A percentile compares a stretch with the other conserved stretches of the same genome.
Conservation (phyloP, 1,140 invertebrate species). For the Drosophila nikananu region DNA sequence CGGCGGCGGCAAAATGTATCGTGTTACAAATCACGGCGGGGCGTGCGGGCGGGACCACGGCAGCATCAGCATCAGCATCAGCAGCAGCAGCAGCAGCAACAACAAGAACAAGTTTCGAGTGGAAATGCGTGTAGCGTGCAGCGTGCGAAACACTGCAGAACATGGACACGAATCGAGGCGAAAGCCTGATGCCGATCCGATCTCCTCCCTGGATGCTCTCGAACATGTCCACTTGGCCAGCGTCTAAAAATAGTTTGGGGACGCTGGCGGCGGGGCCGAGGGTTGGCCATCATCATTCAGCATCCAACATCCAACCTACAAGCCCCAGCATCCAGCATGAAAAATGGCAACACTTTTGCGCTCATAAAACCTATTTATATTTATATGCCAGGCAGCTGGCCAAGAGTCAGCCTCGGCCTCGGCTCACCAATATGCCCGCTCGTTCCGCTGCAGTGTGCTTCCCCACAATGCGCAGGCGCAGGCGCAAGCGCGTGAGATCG, state of each 20-base stretch:
- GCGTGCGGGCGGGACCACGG: slow-evolving; percentile 42
- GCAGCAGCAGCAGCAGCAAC: slow-evolving; percentile 8
- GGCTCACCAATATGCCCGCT: slow-evolving; percentile 67
- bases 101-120: slow-evolving; percentile 78
- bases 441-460: slow-evolving; percentile 45
- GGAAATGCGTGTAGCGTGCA: slow-evolving; percentile 84
- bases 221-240: slow-evolving; percentile 49
- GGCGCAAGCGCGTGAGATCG: slow-evolving; percentile 83
- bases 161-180: slow-evolving; percentile 72
- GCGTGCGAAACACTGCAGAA: slow-evolving; percentile 79
- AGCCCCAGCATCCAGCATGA: slow-evolving; percentile 55
- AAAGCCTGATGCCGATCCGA: slow-evolving; percentile 48
- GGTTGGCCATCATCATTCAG: slow-evolving; percentile 35
- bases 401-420: slow-evolving; percentile 1
- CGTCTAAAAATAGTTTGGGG: slow-evolving; percentile 73
- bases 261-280: slow-evolving; percentile 5
- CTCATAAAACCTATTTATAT: slow-evolving; percentile 82
- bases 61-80: slow-evolving; percentile 3
- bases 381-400: slow-evolving; percentile 61
- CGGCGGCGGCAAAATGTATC: slow-evolving; percentile 76
- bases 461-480: slow-evolving; percentile 38
- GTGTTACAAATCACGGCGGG: slow-evolving; percentile 80
- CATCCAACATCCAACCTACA: slow-evolving; percentile 6
- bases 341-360: slow-evolving; percentile 83
- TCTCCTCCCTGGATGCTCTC: slow-evolving; percentile 52